Percentiles rank a stretch among this genome's conserved stretches.
phyloP scores from a whole-genome alignment of 2,888 invertebrate genomes.

The Lasioglossum morio region DNA sequence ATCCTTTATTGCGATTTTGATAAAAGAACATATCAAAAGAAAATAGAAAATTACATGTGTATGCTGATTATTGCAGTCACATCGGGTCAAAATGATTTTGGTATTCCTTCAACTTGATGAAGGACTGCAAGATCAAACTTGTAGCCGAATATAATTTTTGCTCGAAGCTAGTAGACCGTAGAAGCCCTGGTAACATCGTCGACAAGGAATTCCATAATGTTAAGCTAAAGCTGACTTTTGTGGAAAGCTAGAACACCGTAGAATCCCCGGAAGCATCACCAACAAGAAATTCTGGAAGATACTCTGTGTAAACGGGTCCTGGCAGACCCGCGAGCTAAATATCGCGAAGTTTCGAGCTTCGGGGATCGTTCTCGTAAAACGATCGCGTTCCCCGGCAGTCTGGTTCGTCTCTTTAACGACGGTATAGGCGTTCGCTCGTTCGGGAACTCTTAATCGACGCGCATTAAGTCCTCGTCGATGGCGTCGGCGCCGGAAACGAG shows the following conservation, averaged over 20 bases:
- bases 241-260: neutral
- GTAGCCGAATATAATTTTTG: too few relatives aligned
- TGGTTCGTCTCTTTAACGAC: slow-evolving; percentile 20
- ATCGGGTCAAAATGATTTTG: too few relatives aligned
- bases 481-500: slow-evolving; percentile 23
- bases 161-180: too few relatives aligned
- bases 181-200: too few relatives aligned
- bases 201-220: neutral
- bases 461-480: slow-evolving; percentile 44
- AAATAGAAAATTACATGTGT: too few relatives aligned
- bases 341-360: slow-evolving; percentile 1
- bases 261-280: neutral
- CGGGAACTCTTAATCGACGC: slow-evolving; percentile 48
- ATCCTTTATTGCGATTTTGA: too few relatives aligned
- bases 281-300: neutral
- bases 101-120: too few relatives aligned
- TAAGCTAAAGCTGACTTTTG: neutral
- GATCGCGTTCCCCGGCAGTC: neutral
- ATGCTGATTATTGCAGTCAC: too few relatives aligned
- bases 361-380: neutral
- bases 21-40: too few relatives aligned
- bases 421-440: slow-evolving; percentile 33
- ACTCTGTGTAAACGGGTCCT: neutral
- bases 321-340: neutral
- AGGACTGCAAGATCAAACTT: too few relatives aligned